These are phyloP conservation scores for Orius laevigatus DNA, from an alignment of 1,140 invertebrate genomes.

Conservation along the genomic window DNA sequence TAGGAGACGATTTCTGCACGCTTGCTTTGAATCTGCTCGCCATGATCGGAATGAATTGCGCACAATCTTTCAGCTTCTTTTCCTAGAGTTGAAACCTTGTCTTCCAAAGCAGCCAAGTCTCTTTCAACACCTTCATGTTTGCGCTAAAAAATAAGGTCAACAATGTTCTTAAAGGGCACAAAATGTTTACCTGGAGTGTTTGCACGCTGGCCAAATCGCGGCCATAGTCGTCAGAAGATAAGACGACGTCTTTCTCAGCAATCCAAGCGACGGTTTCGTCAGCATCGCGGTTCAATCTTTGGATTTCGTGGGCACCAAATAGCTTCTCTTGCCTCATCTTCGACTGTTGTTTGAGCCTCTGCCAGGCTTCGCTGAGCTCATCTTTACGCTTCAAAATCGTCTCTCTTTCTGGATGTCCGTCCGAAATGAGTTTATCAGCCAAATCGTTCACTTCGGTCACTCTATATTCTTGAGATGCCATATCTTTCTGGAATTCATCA, in stretches of 20 bases:
- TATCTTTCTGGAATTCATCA: constrained; percentile 98
- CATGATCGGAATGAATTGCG: constrained; percentile 81
- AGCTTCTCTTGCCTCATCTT: constrained; percentile 87
- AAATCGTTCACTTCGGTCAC: constrained; percentile 90
- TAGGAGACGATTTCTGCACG: constrained; percentile 80
- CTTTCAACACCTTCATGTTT: constrained; percentile 97
- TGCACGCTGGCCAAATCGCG: constrained; percentile 95
- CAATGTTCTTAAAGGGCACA: too few species aligned
- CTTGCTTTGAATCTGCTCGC: constrained; percentile 80
- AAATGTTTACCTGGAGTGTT: constrained; percentile 52
- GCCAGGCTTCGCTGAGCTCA: constrained; percentile 95
- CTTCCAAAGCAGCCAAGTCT: constrained; percentile 88
- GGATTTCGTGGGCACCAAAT: constrained; percentile 97
- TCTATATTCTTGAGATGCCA: constrained; percentile 92
- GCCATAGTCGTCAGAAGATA: constrained; percentile 94
- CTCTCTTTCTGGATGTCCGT: constrained; percentile 90
- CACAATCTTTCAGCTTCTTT: constrained; percentile 84
- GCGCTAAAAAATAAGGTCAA: constrained; percentile 35
- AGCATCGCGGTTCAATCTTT: constrained; percentile 95
- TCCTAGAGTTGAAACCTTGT: constrained; percentile 82
- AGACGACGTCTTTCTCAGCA: constrained; percentile 89
- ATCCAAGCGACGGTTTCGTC: constrained; percentile 99
- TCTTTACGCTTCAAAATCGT: constrained; percentile 76
- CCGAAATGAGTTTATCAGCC: constrained; percentile 80
- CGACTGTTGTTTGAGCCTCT: constrained; percentile 79